These are phyloP conservation scores for Hetaerina titia DNA, from an alignment of 2,888 invertebrate genomes.

Conservation along the genomic window DNA sequence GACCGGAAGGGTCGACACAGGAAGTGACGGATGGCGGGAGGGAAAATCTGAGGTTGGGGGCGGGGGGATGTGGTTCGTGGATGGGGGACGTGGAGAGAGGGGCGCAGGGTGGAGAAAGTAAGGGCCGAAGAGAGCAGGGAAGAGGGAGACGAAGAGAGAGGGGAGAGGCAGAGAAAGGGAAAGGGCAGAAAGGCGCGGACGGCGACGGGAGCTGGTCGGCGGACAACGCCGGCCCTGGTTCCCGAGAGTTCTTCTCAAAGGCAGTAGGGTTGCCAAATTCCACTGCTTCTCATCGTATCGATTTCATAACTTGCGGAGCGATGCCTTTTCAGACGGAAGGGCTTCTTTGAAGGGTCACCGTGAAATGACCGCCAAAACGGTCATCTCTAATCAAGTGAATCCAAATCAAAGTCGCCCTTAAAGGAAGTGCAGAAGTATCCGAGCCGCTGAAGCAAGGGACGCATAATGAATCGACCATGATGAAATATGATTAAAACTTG, in stretches of 20 bases:
- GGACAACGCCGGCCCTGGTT: neutral
- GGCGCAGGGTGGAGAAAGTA: neutral
- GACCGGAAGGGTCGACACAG: conserved; percentile 51
- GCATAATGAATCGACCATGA: too few species aligned
- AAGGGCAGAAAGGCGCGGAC: neutral
- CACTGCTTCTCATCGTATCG: too few species aligned
- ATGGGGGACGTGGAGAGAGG: neutral
- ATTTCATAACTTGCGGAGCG: too few species aligned
- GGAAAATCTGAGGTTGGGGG: neutral
- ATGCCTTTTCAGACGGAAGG: too few species aligned
- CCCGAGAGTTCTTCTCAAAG: conserved; percentile 5
- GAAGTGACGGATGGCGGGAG: conserved; percentile 33
- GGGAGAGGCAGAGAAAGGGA: neutral
- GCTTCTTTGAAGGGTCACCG: too few species aligned
- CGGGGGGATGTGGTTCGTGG: neutral
- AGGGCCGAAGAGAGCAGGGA: neutral
- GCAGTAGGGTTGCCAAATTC: neutral
- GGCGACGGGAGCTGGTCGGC: neutral
- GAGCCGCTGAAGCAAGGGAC: too few species aligned
- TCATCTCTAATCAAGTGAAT: too few species aligned
- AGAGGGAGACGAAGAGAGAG: neutral
- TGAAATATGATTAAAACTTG: too few species aligned
- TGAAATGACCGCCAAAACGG: too few species aligned
- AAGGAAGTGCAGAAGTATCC: too few species aligned
- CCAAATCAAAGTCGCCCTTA: too few species aligned